phyloP scores from a whole-genome alignment of 2,888 invertebrate species.

The Acanthosoma haemorrhoidale region DNA sequence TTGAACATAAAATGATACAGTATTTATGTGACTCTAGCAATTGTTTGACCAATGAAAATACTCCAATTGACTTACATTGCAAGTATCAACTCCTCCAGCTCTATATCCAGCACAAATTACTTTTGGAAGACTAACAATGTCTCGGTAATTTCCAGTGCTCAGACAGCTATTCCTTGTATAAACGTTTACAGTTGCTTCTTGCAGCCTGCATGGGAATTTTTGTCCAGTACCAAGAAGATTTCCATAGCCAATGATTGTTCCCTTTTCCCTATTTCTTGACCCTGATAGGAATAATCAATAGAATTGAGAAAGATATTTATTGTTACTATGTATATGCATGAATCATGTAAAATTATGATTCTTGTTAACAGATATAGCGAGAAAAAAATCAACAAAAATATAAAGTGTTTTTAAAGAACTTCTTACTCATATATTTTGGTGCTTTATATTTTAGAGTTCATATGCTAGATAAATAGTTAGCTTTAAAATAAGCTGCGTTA shows the following conservation, averaged over 20 bases:
- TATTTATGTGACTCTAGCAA: background rate
- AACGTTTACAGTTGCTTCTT: conserved; percentile 31
- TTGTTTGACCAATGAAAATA: background rate
- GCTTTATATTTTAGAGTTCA: too few species aligned
- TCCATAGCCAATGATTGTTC: conserved; percentile 36
- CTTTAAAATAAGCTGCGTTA: too few species aligned
- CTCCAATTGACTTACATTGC: conserved; percentile 31
- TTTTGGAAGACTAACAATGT: conserved; percentile 24
- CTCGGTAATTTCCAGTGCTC: background rate
- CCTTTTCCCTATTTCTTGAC: background rate
- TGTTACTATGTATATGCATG: too few species aligned
- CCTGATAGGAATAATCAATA: too few species aligned
- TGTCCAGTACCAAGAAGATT: conserved; percentile 16
- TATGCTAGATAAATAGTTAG: too few species aligned
- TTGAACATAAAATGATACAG: too few species aligned
- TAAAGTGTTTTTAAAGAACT: too few species aligned
- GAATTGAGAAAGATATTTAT: too few species aligned
- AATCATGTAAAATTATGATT: too few species aligned
- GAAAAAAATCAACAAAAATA: too few species aligned
- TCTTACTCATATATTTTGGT: too few species aligned
- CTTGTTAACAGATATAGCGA: too few species aligned
- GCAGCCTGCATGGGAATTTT: conserved; percentile 34
- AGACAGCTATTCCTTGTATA: conserved; percentile 30
- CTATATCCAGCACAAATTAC: conserved; percentile 34
- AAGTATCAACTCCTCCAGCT: conserved; percentile 35